A percentile compares a stretch with the other conserved stretches of the same genome.
Evolutionary conservation across 2,797 vertebrate genomes (phyloP).

Genomic region (Avahi laniger): DNA sequence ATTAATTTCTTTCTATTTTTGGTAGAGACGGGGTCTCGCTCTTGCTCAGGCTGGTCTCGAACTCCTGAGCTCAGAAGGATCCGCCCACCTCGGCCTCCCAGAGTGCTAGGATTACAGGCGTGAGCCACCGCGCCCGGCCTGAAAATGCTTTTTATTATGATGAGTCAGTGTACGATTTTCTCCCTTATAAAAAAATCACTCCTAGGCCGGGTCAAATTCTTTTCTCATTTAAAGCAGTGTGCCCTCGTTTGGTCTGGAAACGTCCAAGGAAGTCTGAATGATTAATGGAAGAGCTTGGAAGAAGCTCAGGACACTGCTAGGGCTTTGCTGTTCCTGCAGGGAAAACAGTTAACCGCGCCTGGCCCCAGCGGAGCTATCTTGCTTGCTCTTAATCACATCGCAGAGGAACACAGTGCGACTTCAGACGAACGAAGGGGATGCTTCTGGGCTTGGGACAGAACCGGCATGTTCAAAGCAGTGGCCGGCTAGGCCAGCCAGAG

Average conservation of each 20-base stretch:
- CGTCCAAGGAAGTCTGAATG: background rate
- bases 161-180: background rate
- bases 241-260: constrained; percentile 10
- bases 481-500: background rate
- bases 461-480: background rate
- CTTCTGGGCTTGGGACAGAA: background rate
- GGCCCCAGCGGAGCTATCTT: background rate
- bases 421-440: rapidly evolving
- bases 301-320: background rate
- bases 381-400: background rate
- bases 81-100: no score
- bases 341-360: background rate
- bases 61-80: no score
- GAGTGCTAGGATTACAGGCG: no score
- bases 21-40: no score
- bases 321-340: rapidly evolving
- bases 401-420: background rate
- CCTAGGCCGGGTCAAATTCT: background rate
- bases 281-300: background rate
- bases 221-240: background rate
- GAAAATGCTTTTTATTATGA: background rate
- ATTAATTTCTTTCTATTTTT: no score
- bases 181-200: background rate
- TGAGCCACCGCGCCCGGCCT: no score
- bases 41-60: no score